Conservation (phyloP, 2,113 vertebrate species). For the Hydrochoerus hydrochaeris region DNA sequence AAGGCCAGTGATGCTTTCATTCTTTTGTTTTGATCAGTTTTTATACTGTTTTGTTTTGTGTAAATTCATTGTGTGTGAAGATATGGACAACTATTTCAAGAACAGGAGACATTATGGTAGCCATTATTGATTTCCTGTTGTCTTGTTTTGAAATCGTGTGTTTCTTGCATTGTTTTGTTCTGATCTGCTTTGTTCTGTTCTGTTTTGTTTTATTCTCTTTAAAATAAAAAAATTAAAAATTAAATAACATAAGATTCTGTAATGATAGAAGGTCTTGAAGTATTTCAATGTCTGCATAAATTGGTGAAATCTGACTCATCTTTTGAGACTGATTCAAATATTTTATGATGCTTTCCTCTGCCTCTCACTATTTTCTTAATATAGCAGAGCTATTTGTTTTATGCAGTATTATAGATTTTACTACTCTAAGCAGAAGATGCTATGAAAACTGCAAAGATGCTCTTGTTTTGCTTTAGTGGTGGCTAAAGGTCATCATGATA, state of each 20-base stretch:
- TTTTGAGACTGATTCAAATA: neutral
- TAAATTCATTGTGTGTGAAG: too few relatives aligned
- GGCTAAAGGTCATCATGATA: constrained; percentile 4
- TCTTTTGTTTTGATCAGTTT: too few relatives aligned
- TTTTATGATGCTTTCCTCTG: constrained; percentile 25
- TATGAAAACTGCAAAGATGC: constrained; percentile 3
- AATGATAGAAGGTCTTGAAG: neutral
- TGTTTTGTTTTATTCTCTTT: too few relatives aligned
- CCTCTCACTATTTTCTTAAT: neutral
- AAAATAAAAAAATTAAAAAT: too few relatives aligned
- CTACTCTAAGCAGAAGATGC: constrained; percentile 3
- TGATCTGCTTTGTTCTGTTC: too few relatives aligned
- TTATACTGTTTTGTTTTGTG: too few relatives aligned
- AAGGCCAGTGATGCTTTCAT: too few relatives aligned
- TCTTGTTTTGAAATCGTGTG: too few relatives aligned
- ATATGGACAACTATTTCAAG: too few relatives aligned
- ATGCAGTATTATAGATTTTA: constrained; percentile 14
- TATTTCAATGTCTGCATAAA: neutral
- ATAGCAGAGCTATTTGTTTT: constrained; percentile 20
- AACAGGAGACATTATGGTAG: too few relatives aligned
- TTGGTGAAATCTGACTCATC: constrained; percentile 35
- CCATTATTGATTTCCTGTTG: too few relatives aligned
- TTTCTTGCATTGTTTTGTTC: too few relatives aligned
- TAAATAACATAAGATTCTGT: neutral
- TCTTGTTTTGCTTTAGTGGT: constrained; percentile 32